phyloP scores from a whole-genome alignment of 1,140 invertebrate genomes.

The Lethrus apterus region DNA sequence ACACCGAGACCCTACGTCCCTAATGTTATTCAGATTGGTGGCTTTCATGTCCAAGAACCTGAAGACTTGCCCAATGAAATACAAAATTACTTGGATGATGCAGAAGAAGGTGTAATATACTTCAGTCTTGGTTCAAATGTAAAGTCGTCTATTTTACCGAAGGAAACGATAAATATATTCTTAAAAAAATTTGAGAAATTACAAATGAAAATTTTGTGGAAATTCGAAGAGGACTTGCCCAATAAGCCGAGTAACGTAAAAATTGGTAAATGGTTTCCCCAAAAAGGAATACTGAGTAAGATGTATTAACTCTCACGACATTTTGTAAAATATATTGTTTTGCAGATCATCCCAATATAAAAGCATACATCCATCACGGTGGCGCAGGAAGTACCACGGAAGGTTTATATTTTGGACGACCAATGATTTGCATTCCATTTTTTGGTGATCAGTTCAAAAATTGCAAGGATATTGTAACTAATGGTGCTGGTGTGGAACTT shows the following conservation, averaged over 20 bases:
- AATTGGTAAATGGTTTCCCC: slow-evolving; percentile 16
- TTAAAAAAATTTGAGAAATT: not conserved
- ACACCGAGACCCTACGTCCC: slow-evolving; percentile 30
- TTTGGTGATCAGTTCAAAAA: slow-evolving; percentile 49
- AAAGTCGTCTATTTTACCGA: not conserved
- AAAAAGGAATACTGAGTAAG: not conserved
- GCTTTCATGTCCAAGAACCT: slow-evolving; percentile 29
- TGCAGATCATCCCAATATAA: slow-evolving; percentile 43
- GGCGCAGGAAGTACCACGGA: slow-evolving; percentile 61
- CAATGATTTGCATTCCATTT: slow-evolving; percentile 57
- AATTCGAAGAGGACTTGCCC: not conserved
- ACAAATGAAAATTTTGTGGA: not conserved
- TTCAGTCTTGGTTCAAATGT: slow-evolving; percentile 5
- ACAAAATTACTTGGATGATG: not conserved
- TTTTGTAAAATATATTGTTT: not conserved
- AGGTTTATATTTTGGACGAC: slow-evolving; percentile 55
- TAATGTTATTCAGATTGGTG: slow-evolving; percentile 39
- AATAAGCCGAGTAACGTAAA: slow-evolving; percentile 15
- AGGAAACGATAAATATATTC: slow-evolving; percentile 4
- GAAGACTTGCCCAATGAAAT: slow-evolving; percentile 29
- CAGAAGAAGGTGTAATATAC: slow-evolving; percentile 4
- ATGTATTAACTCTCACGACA: not conserved
- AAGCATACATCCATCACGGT: slow-evolving; percentile 58
- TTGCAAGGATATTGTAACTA: not conserved
- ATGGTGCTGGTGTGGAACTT: slow-evolving; percentile 4